These are phyloP conservation scores for Pelecanoides urinatrix DNA, from an alignment of 2,113 vertebrate species.

Conservation along the genomic window DNA sequence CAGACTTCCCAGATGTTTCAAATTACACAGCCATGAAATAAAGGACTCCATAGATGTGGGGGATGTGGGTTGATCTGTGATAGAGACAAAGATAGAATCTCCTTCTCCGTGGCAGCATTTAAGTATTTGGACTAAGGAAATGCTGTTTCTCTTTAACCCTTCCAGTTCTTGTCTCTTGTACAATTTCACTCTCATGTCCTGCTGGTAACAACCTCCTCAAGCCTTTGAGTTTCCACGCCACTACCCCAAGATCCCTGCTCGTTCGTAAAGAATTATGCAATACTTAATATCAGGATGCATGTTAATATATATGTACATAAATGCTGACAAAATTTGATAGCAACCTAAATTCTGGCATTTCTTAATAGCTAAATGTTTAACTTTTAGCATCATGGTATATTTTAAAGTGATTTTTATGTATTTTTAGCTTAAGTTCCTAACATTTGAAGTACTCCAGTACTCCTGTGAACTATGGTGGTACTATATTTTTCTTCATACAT, in stretches of 20 bases:
- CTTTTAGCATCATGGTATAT: neutral
- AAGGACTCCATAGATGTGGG: neutral
- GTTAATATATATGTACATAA: neutral
- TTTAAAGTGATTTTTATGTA: neutral
- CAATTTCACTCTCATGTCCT: neutral
- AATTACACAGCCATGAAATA: neutral
- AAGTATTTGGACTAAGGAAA: neutral
- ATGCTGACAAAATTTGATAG: neutral
- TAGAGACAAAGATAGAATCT: neutral
- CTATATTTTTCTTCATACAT: neutral
- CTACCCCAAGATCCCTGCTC: neutral
- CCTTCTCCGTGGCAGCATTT: neutral
- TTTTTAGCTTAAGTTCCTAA: neutral
- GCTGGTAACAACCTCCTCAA: neutral
- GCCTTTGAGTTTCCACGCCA: neutral
- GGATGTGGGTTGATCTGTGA: neutral
- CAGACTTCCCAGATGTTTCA: slow-evolving; percentile 25
- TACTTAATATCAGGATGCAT: neutral
- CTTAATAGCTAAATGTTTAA: neutral
- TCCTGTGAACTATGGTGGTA: neutral
- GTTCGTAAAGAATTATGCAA: neutral
- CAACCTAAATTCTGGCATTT: neutral
- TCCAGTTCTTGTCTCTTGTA: neutral
- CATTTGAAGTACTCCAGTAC: neutral
- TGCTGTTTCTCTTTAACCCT: neutral